Conservation (phyloP, 1,140 invertebrate genomes). For the Drosophila lini region DNA sequence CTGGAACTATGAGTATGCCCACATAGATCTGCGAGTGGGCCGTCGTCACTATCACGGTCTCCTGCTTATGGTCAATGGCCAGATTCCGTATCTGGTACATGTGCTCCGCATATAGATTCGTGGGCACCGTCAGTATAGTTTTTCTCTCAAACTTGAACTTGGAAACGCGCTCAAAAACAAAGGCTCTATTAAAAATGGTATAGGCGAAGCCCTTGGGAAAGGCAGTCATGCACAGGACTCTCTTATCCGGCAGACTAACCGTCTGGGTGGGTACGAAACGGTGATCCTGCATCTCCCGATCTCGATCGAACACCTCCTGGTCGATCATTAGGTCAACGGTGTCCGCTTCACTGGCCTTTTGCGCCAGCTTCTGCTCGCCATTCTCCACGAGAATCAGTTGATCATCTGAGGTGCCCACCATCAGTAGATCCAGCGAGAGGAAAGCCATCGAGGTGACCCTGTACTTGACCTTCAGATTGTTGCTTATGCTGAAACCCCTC, state of each 20-base stretch:
- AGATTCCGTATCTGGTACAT: slow-evolving; percentile 85
- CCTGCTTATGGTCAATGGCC: slow-evolving; percentile 85
- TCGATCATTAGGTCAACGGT: slow-evolving; percentile 84
- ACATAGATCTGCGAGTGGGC: slow-evolving; percentile 87
- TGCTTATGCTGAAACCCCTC: slow-evolving; percentile 88
- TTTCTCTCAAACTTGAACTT: slow-evolving; percentile 86
- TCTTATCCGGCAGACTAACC: slow-evolving; percentile 65
- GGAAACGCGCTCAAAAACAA: slow-evolving; percentile 87
- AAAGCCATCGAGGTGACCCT: slow-evolving; percentile 88
- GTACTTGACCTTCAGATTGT: slow-evolving; percentile 90
- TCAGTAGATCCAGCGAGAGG: slow-evolving; percentile 88
- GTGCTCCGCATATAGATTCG: slow-evolving; percentile 72
- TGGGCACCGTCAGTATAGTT: slow-evolving; percentile 85
- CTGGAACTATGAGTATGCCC: slow-evolving; percentile 85
- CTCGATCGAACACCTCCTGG: slow-evolving; percentile 73
- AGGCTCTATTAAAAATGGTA: slow-evolving; percentile 86
- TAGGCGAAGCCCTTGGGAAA: slow-evolving; percentile 87
- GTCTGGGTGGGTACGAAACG: slow-evolving; percentile 47
- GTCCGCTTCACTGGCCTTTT: slow-evolving; percentile 85
- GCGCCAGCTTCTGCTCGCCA: slow-evolving; percentile 89
- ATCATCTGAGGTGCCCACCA: slow-evolving; percentile 90
- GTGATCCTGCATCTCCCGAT: slow-evolving; percentile 58
- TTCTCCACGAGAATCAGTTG: slow-evolving; percentile 89
- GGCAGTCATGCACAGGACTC: slow-evolving; percentile 85
- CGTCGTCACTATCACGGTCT: slow-evolving; percentile 86